Base-by-base conservation (phyloP, 2,113 vertebrate genomes). In the Alouatta palliata region DNA sequence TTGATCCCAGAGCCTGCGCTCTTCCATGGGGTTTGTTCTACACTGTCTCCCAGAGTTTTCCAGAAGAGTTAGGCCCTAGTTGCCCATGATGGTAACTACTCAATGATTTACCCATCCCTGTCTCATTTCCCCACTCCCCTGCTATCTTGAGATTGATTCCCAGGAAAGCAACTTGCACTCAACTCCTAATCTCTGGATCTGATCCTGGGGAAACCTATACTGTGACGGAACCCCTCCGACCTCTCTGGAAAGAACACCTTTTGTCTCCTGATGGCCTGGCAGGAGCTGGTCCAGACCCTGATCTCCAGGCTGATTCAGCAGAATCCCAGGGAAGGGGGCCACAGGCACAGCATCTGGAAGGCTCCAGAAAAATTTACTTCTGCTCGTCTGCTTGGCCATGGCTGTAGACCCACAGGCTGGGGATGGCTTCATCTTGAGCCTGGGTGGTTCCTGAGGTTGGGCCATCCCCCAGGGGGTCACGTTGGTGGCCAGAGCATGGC, bases 381-480 rank as follows among this genome's bases (percentile, higher is more conserved):
- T 85, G 73, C 80, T 66, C 87, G 19, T 7, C 20, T 1, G 12
- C 71, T 61, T 49, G 11, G 20, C 52, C 4, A 6, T 11, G 6
- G 2, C 7, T 4, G n/a, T 37, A 91, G 25, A 79, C 30, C 17
- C 11, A 6, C 1, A 16, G 10, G 10, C 20, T 45, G 35, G 30
- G 54, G 49, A 58, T 19, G 7, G 23, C 47, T 79, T 68, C 64
- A 3, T 35, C 84, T 61, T 40, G 23, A 76, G 9, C 17, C 20
- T 73, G 71, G 16, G 40, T 58, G 35, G 21, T 35, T 73, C 40
- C n/a, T 97, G 27, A 96, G 20, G 43, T 91, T 20, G 11, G 84
- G 23, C 6, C 2, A 71, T 90, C 87, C 84, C 68, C 6, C 17
- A 1, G 1, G 6, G 3, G 43, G 30, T 85, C 91, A 43, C 3